Evolutionary conservation across 1,140 invertebrate species (phyloP), one percentile per base, ranked within the genome.

Genomic region (Palaemon carinicauda): DNA sequence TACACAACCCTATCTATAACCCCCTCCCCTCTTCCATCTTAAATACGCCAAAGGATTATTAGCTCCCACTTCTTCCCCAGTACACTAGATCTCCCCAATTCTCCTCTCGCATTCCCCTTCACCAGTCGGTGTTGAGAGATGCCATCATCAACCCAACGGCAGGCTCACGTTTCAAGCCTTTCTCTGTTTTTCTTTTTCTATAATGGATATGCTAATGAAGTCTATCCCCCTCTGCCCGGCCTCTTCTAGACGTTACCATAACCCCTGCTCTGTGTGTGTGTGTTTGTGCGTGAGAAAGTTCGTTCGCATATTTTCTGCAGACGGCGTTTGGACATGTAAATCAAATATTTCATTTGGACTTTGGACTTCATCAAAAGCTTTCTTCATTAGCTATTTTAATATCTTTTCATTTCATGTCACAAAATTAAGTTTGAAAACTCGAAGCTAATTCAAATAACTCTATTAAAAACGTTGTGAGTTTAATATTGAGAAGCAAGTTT

Each of bases 161-260:
- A 27, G 56, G 21, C 53, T 56, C 54, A 65, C 29, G 31, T 80
- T 80, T 80, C 56, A 41, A 41, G 50, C 29, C 24, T 80, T 50
- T 80, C 52, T 56, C 19, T 80, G 53, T 80, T 65, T 80, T 80
- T 65, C 29, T 69, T 80, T 65, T 80, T 21, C 15, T 65, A 60
- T 69, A 80, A 80, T 80, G 79, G 33, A 65, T 80, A 65, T 80
- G 53, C 79, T 80, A 60, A 80, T 80, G 79, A 80, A 56, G 4
- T 19, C 27, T 50, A 50, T 75, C 27, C 51, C 51, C 7, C 31
- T 50, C 73, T 41, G 19, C 73, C 27, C 19, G 41, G 33, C 73
- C 51, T 17, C 27, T 27, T 50, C 51, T 27, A 19, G n/a, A 15
- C 69, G 9, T 1, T 75, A n/a, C 14, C 73, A 75, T 19, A n/a